Conservation (phyloP, 2,888 invertebrate genomes). For the Apodemia zela region DNA sequence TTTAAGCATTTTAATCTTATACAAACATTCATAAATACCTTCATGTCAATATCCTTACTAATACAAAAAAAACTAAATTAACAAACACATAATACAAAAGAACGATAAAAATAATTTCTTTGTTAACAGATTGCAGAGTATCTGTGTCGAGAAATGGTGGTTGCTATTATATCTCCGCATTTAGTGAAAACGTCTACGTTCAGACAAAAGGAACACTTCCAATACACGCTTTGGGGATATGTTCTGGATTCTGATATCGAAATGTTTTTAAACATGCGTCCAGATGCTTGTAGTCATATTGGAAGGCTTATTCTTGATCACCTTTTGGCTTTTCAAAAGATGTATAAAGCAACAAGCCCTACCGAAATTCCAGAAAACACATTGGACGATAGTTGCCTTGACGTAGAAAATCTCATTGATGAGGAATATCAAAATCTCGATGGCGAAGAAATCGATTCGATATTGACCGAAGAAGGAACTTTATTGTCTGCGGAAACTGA, state of each 20-base stretch:
- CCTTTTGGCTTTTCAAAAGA: slow-evolving; percentile 74
- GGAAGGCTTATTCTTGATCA: slow-evolving; percentile 78
- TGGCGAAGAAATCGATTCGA: slow-evolving; percentile 61
- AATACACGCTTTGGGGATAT: slow-evolving; percentile 80
- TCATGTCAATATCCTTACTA: too few species aligned
- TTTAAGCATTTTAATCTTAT: too few species aligned
- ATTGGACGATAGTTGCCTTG: slow-evolving; percentile 59
- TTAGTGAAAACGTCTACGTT: slow-evolving; percentile 70
- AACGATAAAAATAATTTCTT: too few species aligned
- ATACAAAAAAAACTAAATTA: too few species aligned
- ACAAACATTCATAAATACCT: too few species aligned
- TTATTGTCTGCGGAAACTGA: slow-evolving; percentile 63
- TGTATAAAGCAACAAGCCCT: slow-evolving; percentile 59
- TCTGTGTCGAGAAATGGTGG: slow-evolving; percentile 82
- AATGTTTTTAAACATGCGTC: slow-evolving; percentile 79
- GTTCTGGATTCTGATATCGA: slow-evolving; percentile 78
- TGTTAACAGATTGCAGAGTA: slow-evolving; percentile 79
- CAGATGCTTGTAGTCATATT: slow-evolving; percentile 78
- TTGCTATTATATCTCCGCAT: slow-evolving; percentile 74
- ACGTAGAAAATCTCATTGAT: slow-evolving; percentile 65
- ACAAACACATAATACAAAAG: too few species aligned
- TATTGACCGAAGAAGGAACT: slow-evolving; percentile 65
- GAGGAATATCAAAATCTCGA: slow-evolving; percentile 74
- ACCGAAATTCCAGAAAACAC: slow-evolving; percentile 53
- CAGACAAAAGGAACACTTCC: slow-evolving; percentile 73